Base-by-base conservation (phyloP, 2,113 vertebrate species). In the Oophaga pumilio region DNA sequence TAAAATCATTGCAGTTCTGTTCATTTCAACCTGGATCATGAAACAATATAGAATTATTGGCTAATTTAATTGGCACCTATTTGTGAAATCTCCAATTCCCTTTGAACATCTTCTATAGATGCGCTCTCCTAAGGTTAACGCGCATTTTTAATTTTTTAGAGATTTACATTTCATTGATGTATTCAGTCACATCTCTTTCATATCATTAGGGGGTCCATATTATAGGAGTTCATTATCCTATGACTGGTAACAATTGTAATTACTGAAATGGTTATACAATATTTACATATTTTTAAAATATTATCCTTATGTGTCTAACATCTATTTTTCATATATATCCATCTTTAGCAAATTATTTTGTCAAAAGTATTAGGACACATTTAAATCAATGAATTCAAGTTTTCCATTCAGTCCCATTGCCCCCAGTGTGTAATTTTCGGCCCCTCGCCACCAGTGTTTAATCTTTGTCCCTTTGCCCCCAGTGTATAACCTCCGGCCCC, bases 71-170 rank as follows among this genome's bases (percentile, higher is more conserved):
- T 87, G 59, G 71, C n/a, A 26, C 24, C 50, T 80, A 66, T 89
- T 81, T 78, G 87, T 82, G 89, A 56, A 89, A 87, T 91, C 66
- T 64, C 82, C 86, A 90, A 90, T 92, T 93, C 0, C 81, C 90
- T 83, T 89, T 91, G 93, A 87, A 82, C 22, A 64, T 57, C 57
- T 66, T 22, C 82, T 90, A 90, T 91, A 92, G 91, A 89, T 88
- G 89, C 6, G 52, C 68, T 91, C 91, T 91, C 91, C 89, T 82
- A 88, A 90, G 93, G 91, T 91, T 92, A 90, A 87, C 90, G 90
- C 90, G 90, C 88, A 89, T 78, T 73, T 76, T 86, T 83, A 43
- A 92, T 93, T 91, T 93, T 80, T 68, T 89, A 90, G 82, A 90
- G 82, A 90, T 92, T 92, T 89, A 84, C 12, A 89, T 91, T 86